Evolutionary conservation across 53 echinoderm and acorn worm species (phyloP).

Genomic region (Echinarachnius parma): DNA sequence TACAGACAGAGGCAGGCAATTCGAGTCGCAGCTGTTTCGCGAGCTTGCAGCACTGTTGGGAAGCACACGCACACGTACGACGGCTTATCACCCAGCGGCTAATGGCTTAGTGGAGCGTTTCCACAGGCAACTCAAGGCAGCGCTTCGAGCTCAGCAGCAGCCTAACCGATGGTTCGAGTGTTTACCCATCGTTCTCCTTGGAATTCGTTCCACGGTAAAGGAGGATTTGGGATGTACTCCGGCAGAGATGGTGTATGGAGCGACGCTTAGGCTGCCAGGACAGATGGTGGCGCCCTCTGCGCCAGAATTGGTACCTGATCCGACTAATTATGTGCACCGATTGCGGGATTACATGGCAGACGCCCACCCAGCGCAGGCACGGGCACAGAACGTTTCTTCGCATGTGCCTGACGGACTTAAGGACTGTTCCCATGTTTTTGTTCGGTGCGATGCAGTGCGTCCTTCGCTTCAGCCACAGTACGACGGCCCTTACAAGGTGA

Average conservation of each 20-base stretch:
- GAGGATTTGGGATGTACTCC: conserved; percentile 31
- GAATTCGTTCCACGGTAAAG: conserved; percentile 41
- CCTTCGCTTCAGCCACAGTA: too few relatives aligned
- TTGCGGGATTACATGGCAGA: conserved; percentile 44
- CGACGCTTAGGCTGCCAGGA: conserved; percentile 46
- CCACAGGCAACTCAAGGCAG: conserved; percentile 51
- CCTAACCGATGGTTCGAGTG: conserved; percentile 39
- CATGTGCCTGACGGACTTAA: too few relatives aligned
- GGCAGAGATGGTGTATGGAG: conserved; percentile 57
- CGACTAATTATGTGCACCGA: conserved; percentile 22
- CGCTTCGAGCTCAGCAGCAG: conserved; percentile 40
- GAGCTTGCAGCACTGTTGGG: conserved; percentile 34
- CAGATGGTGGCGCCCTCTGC: conserved; percentile 30
- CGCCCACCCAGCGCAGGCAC: too few relatives aligned
- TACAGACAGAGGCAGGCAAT: conserved; percentile 61
- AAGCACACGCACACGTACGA: conserved; percentile 40
- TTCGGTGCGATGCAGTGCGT: too few relatives aligned
- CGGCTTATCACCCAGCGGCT: conserved; percentile 55
- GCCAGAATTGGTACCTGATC: conserved; percentile 16
- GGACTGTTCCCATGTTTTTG: too few relatives aligned
- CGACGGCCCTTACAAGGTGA: too few relatives aligned
- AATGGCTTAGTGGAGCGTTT: conserved; percentile 56
- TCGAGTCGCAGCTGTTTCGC: conserved; percentile 53
- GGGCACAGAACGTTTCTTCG: too few relatives aligned
- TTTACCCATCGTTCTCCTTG: conserved; percentile 39